These are phyloP conservation scores for Nothocercus nigrocapillus DNA, from an alignment of 2,113 vertebrate genomes.

Conservation along the genomic window DNA sequence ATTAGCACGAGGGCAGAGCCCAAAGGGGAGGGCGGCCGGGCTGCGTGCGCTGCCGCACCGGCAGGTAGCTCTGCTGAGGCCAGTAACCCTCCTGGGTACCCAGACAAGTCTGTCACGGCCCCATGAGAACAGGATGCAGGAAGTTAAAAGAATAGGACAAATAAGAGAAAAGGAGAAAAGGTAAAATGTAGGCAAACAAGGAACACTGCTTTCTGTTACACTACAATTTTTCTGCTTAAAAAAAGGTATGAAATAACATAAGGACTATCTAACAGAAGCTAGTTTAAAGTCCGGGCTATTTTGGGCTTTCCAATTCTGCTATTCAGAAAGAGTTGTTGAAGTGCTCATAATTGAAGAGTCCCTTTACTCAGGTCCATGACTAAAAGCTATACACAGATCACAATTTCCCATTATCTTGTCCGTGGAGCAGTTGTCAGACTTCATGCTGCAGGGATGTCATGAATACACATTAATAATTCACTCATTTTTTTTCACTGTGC, in stretches of 20 bases:
- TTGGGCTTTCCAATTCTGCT: conserved; percentile 54
- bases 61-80: not conserved
- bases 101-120: too few species aligned
- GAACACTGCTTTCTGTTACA: conserved; percentile 11
- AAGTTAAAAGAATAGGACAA: not conserved
- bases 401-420: conserved; percentile 50
- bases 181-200: not conserved
- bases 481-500: conserved; percentile 42
- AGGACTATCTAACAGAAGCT: conserved; percentile 59
- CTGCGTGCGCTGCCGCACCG: not conserved
- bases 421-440: conserved; percentile 48
- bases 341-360: conserved; percentile 65
- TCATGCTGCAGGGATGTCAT: conserved; percentile 56
- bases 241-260: conserved; percentile 45
- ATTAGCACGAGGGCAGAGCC: not conserved
- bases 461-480: conserved; percentile 16
- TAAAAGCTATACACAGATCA: conserved; percentile 48
- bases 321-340: conserved; percentile 44
- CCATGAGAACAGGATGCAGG: not conserved
- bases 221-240: conserved; percentile 6
- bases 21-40: not conserved
- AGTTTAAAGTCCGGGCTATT: conserved; percentile 64
- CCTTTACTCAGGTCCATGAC: conserved; percentile 36
- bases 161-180: not conserved
- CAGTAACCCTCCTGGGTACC: not conserved